Evolutionary conservation across 2,797 vertebrate genomes (phyloP), one percentile per base, ranked within the genome.

Genomic region (Lophotriccus pileatus): DNA sequence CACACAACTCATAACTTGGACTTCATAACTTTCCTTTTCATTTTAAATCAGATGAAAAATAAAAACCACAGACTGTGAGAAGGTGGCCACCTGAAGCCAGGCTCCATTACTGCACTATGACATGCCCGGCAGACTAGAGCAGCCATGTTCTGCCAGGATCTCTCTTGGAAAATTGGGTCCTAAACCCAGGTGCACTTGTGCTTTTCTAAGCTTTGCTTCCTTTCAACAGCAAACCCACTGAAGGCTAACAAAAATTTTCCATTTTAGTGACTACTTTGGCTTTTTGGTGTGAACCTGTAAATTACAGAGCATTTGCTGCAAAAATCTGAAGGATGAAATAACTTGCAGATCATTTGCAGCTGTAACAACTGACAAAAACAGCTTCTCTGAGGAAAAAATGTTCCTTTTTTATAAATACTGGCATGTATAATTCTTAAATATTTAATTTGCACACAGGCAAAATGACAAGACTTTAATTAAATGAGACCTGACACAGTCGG

Each of bases 1-100:
- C 58, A 82, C 28, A 74, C 25, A 91, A 90, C 79, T 96, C 63
- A 85, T n/a, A n/a, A n/a, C n/a, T n/a, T n/a, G 15, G 24, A 94
- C 44, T 41, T 69, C 80, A 0, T 84, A 89, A 52, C 32, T 76
- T 85, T 37, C 14, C 20, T 58, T 96, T 93, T 89, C 70, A 62
- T 90, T 93, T 86, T 64, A 74, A 92, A 90, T 52, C 60, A 72
- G 36, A 15, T 78, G 32, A 50, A 79, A 47, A 41, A 79, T 37
- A 74, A 91, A 94, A 14, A 28, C 23, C 22, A 32, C 20, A 32
- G 73, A 69, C 46, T 59, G 3, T 7, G 39, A 66, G 37, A 47
- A 0, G 3, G 18, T 12, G 64, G 30, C 24, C 27, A 76, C 17
- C 19, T 70, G 27, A 67, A 74, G 17, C 36, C 37, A 66, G 32